These are phyloP conservation scores for Nanorana parkeri DNA, from an alignment of 2,113 vertebrate genomes.

Conservation along the genomic window DNA sequence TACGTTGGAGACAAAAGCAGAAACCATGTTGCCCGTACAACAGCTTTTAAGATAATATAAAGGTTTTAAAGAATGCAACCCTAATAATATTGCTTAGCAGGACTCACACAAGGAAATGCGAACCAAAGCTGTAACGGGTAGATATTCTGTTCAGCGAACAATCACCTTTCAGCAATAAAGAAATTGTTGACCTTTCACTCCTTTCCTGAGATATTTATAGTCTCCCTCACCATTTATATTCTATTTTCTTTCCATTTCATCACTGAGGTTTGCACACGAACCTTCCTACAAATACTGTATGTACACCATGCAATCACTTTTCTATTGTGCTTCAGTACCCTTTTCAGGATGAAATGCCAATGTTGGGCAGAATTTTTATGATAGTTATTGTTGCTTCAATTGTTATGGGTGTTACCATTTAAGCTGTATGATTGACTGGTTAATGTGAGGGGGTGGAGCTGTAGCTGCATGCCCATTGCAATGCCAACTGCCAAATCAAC, in stretches of 20 bases:
- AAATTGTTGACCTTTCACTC: slow-evolving; percentile 49
- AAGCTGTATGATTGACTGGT: too few relatives aligned
- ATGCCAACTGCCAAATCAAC: too few relatives aligned
- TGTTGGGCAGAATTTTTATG: not conserved
- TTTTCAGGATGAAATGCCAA: slow-evolving; percentile 1
- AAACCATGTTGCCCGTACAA: too few relatives aligned
- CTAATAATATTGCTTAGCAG: too few relatives aligned
- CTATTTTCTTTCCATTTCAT: slow-evolving; percentile 19
- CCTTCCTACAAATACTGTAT: not conserved
- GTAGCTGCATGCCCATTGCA: too few relatives aligned
- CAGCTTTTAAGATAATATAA: too few relatives aligned
- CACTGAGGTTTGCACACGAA: slow-evolving; percentile 4
- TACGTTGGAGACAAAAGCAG: too few relatives aligned
- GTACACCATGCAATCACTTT: not conserved
- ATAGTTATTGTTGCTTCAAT: too few relatives aligned
- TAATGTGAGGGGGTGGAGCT: too few relatives aligned
- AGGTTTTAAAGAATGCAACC: too few relatives aligned
- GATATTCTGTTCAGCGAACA: not conserved
- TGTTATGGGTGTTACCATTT: too few relatives aligned
- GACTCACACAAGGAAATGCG: too few relatives aligned
- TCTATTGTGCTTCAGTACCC: slow-evolving; percentile 2
- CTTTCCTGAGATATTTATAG: slow-evolving; percentile 43
- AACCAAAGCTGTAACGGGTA: not conserved
- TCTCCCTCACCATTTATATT: slow-evolving; percentile 10
- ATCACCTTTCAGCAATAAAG: not conserved